These are phyloP conservation scores for Julus scandinavius DNA, from an alignment of 2,888 invertebrate genomes.

Conservation along the genomic window DNA sequence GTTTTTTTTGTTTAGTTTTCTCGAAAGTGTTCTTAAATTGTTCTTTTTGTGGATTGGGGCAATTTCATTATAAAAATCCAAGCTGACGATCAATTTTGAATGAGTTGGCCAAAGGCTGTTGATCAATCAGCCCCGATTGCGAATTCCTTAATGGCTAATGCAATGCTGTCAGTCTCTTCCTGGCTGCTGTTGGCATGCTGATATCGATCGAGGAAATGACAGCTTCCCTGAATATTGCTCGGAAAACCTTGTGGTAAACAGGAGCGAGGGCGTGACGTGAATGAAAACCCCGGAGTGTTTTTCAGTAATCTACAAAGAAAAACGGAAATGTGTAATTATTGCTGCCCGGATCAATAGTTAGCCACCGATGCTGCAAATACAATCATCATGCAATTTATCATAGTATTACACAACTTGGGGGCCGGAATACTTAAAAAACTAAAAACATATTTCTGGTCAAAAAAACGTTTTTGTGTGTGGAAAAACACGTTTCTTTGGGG, in stretches of 20 bases:
- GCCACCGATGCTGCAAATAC: too few relatives aligned
- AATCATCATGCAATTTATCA: too few relatives aligned
- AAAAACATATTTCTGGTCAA: too few relatives aligned
- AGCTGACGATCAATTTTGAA: background rate
- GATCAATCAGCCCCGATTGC: conserved; percentile 52
- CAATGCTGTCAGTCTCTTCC: conserved; percentile 53
- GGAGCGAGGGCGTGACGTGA: conserved; percentile 79
- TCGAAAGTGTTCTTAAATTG: background rate
- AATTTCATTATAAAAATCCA: conserved; percentile 19
- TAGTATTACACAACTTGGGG: too few relatives aligned
- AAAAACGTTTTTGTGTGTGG: too few relatives aligned
- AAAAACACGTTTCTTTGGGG: too few relatives aligned
- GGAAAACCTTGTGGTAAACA: conserved; percentile 88
- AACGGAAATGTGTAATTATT: conserved; percentile 47
- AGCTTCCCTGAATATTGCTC: conserved; percentile 80
- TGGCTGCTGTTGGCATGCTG: conserved; percentile 70
- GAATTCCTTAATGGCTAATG: conserved; percentile 55
- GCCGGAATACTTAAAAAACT: too few relatives aligned
- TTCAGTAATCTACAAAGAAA: conserved; percentile 75
- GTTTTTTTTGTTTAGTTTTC: background rate
- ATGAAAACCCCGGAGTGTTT: conserved; percentile 79
- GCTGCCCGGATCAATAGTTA: background rate
- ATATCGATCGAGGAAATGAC: conserved; percentile 86
- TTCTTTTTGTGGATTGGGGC: background rate
- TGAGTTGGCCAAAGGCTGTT: conserved; percentile 25